Conservation (phyloP, 2,888 invertebrate genomes). For the Nephrotoma guestfalica region DNA sequence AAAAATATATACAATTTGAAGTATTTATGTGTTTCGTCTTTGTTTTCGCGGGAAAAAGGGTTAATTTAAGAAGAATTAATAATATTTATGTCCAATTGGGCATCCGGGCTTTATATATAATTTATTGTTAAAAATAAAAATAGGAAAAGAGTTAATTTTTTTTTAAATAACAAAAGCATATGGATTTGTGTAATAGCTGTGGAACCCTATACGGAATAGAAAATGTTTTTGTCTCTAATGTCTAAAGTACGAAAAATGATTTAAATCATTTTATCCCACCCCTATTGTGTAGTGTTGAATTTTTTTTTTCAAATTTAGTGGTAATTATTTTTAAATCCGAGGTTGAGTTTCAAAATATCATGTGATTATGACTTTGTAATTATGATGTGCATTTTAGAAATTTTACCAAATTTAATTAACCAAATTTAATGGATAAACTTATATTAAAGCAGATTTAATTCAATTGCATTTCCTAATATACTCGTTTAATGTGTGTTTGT, state of each 20-base stretch:
- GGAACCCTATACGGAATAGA: not conserved
- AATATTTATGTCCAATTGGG: slow-evolving; percentile 3
- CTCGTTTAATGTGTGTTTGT: too few relatives aligned
- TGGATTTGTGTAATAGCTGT: not conserved
- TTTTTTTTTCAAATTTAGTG: not conserved
- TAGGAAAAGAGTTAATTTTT: not conserved
- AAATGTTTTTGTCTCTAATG: not conserved
- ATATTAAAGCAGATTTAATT: too few relatives aligned
- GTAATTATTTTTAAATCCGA: not conserved
- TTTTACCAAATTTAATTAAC: too few relatives aligned
- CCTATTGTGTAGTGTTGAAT: not conserved
- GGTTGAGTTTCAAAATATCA: not conserved
- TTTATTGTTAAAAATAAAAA: not conserved
- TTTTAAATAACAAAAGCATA: not conserved
- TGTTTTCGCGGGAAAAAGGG: not conserved
- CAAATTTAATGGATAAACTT: too few relatives aligned
- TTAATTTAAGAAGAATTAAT: slow-evolving; percentile 4
- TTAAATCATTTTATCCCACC: not conserved
- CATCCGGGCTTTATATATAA: slow-evolving; percentile 1
- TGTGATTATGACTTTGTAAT: too few relatives aligned
- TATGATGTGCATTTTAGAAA: too few relatives aligned
- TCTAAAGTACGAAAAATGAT: not conserved
- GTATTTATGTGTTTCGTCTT: not conserved
- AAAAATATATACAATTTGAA: not conserved
- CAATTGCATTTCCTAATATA: too few relatives aligned